Conservation (phyloP, 2,888 invertebrate species). For the Epinotia ramella region DNA sequence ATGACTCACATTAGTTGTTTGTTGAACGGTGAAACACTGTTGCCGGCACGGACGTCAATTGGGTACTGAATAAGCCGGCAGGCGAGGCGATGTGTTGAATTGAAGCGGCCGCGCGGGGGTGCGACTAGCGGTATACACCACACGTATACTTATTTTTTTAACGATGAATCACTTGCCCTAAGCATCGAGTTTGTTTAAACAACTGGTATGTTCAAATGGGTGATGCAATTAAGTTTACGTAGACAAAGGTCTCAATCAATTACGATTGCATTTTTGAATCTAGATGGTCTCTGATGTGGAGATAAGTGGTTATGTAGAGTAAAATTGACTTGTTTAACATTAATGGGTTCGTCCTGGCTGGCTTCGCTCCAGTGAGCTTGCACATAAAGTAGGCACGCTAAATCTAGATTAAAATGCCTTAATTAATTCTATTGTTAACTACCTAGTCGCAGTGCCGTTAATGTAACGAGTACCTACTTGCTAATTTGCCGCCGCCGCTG, state of each 20-base stretch:
- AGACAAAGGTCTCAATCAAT: slow-evolving; percentile 31
- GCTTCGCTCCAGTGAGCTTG: slow-evolving; percentile 36
- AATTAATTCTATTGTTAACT: slow-evolving; percentile 39
- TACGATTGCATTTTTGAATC: slow-evolving; percentile 5
- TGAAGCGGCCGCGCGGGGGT: slow-evolving; percentile 48
- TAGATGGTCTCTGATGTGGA: slow-evolving; percentile 14
- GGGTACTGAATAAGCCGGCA: slow-evolving; percentile 64
- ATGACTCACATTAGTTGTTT: slow-evolving; percentile 47
- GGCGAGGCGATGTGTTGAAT: slow-evolving; percentile 53
- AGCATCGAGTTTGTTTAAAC: slow-evolving; percentile 40
- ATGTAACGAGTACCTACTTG: not conserved
- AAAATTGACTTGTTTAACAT: slow-evolving; percentile 39
- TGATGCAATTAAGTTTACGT: slow-evolving; percentile 37
- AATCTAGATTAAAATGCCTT: slow-evolving; percentile 39
- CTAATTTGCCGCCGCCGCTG: slow-evolving; percentile 21
- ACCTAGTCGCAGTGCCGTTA: slow-evolving; percentile 9
- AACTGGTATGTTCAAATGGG: slow-evolving; percentile 41
- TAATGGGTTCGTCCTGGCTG: slow-evolving; percentile 20
- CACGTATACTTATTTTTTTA: slow-evolving; percentile 39
- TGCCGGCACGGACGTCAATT: slow-evolving; percentile 62
- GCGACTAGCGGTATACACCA: slow-evolving; percentile 46
- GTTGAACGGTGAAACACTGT: slow-evolving; percentile 58
- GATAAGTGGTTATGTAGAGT: slow-evolving; percentile 21
- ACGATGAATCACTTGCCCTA: slow-evolving; percentile 43
- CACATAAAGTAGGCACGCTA: slow-evolving; percentile 29